These are phyloP conservation scores for Dasypolia templi DNA, from an alignment of 2,888 invertebrate genomes.

Conservation along the genomic window DNA sequence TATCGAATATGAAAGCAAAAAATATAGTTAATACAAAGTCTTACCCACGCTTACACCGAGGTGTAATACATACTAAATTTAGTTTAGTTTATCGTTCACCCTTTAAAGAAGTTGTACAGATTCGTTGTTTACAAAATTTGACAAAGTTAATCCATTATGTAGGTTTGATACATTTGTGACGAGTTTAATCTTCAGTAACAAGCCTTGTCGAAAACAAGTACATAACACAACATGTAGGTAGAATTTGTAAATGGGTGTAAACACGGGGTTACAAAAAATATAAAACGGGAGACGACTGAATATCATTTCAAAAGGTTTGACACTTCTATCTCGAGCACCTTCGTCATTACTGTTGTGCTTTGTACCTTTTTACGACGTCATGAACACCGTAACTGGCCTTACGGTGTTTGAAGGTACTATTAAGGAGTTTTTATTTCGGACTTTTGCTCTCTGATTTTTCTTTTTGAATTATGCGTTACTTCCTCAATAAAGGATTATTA, in stretches of 20 bases:
- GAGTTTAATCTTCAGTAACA: neutral
- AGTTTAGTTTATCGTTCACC: too few relatives aligned
- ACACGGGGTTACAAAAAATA: neutral
- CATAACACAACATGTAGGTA: neutral
- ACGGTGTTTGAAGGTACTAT: neutral
- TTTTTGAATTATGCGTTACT: neutral
- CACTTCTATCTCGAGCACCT: neutral
- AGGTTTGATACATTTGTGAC: neutral
- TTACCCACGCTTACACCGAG: too few relatives aligned
- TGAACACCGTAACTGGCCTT: too few relatives aligned
- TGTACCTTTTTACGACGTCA: conserved; percentile 17
- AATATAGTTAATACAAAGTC: too few relatives aligned
- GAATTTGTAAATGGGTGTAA: neutral
- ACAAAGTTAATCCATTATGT: too few relatives aligned
- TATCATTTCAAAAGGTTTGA: neutral
- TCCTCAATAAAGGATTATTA: neutral
- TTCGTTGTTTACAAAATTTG: too few relatives aligned
- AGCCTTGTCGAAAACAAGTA: neutral
- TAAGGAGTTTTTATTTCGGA: conserved; percentile 13
- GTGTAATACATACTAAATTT: too few relatives aligned
- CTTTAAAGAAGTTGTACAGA: too few relatives aligned
- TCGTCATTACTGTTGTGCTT: neutral
- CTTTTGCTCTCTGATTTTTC: neutral
- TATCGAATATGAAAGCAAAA: too few relatives aligned
- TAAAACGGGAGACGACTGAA: neutral